phyloP scores from a whole-genome alignment of 2,797 vertebrate species.

The Hippoglossus hippoglossus region DNA sequence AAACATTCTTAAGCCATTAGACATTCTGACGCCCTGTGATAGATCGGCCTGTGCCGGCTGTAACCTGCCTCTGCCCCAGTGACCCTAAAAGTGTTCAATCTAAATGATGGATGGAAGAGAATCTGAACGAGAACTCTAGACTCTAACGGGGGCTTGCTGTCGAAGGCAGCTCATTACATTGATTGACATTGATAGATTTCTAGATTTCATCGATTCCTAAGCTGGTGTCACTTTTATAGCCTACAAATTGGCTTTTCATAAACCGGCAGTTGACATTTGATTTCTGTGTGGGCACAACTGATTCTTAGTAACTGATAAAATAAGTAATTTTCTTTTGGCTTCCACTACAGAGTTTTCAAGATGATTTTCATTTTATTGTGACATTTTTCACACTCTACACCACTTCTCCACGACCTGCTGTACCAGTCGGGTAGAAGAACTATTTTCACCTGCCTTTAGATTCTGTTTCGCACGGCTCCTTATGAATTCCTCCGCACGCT shows the following conservation, averaged over 20 bases:
- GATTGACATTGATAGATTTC: background rate
- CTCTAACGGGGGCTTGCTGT: background rate
- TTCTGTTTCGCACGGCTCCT: constrained; percentile 5
- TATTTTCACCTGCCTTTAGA: constrained; percentile 9
- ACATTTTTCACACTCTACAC: background rate
- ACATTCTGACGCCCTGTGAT: no score
- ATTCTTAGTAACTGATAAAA: background rate
- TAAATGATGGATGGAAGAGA: background rate
- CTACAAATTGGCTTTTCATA: background rate
- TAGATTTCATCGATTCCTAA: background rate
- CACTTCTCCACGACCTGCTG: constrained; percentile 17
- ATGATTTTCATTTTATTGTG: background rate
- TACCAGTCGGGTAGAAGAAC: constrained; percentile 5
- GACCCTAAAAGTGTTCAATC: background rate
- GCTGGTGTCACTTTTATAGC: background rate
- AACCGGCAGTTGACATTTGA: background rate
- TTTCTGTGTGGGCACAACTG: background rate
- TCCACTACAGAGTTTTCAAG: background rate
- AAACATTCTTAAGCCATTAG: no score
- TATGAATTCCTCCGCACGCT: constrained; percentile 22
- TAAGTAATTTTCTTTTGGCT: background rate
- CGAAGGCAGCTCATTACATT: background rate
- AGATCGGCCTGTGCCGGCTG: background rate
- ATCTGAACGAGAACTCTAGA: background rate
- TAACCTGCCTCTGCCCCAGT: background rate